Percentiles rank a stretch among this genome's conserved stretches.
Conservation (phyloP, 64 coral and sea anemone genomes). For the Pachyseris speciosa region DNA sequence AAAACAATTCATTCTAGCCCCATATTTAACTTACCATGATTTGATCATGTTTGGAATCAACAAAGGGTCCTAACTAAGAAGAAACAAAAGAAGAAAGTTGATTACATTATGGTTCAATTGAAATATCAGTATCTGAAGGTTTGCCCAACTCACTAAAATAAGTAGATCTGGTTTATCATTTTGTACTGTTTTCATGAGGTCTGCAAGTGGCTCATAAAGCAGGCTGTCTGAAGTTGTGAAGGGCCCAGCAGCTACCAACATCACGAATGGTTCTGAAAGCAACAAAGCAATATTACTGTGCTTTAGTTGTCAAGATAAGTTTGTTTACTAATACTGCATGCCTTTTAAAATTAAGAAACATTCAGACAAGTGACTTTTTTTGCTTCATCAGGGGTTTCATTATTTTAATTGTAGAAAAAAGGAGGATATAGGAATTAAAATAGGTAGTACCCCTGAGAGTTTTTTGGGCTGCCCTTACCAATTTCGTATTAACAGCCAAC, state of each 20-base stretch:
- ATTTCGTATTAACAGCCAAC: too few relatives aligned
- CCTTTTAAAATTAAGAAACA: too few relatives aligned
- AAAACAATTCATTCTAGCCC: neutral
- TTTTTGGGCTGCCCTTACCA: too few relatives aligned
- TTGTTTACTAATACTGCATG: too few relatives aligned
- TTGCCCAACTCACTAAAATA: constrained; percentile 71
- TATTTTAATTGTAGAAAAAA: too few relatives aligned
- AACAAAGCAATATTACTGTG: neutral
- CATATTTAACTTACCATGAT: constrained; percentile 74
- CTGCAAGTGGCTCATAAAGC: constrained; percentile 84
- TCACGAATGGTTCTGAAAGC: constrained; percentile 66
- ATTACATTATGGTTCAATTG: neutral
- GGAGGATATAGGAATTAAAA: too few relatives aligned
- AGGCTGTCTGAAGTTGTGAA: constrained; percentile 93
- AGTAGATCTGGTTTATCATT: constrained; percentile 90
- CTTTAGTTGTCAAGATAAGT: neutral
- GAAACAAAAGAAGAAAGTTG: neutral
- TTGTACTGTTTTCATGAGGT: constrained; percentile 78
- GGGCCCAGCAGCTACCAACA: constrained; percentile 85
- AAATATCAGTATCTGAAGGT: neutral
- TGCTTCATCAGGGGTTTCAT: too few relatives aligned
- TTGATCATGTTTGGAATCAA: constrained; percentile 96
- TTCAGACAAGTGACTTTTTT: too few relatives aligned
- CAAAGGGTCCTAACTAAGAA: constrained; percentile 93
- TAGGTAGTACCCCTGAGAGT: too few relatives aligned